Percentiles rank a stretch among this genome's conserved stretches.
phyloP scores from a whole-genome alignment of 2,113 vertebrate genomes.

The Paramisgurnus dabryanus region DNA sequence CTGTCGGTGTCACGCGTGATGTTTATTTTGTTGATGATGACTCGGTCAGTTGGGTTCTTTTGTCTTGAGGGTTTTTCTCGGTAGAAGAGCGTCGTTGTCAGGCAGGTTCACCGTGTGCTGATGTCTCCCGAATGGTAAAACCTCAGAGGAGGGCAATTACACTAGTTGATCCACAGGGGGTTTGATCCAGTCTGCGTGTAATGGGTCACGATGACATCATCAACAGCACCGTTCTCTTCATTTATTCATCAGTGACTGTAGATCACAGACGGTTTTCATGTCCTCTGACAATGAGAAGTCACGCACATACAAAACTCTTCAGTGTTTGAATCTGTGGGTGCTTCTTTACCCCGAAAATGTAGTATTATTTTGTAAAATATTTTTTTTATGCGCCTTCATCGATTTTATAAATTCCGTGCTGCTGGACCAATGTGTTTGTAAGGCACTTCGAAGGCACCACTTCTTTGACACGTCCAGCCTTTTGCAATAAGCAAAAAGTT shows the following conservation, averaged over 20 bases:
- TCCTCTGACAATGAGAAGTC: background rate
- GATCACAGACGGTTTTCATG: slow-evolving; percentile 44
- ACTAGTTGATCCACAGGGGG: slow-evolving; percentile 44
- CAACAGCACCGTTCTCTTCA: slow-evolving; percentile 40
- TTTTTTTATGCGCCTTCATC: no score
- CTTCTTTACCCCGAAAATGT: background rate
- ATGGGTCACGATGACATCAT: slow-evolving; percentile 45
- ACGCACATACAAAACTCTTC: background rate
- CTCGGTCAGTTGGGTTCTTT: background rate
- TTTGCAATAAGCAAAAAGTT: no score
- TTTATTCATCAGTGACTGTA: slow-evolving; percentile 64
- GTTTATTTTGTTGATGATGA: background rate
- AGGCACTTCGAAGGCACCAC: no score
- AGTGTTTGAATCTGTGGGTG: background rate
- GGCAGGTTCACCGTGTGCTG: slow-evolving; percentile 6
- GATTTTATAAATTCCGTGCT: no score
- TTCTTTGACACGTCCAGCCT: no score
- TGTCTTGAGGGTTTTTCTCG: background rate
- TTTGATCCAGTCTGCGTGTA: slow-evolving; percentile 30
- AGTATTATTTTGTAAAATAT: background rate
- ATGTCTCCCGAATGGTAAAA: background rate
- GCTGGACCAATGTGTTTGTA: no score
- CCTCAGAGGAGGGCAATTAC: slow-evolving; percentile 41
- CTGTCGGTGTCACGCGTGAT: background rate
- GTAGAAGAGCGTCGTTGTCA: slow-evolving; percentile 12